Percentiles rank a stretch among this genome's conserved stretches.
Conservation (phyloP, 37 sponge, comb jelly and placozoan genomes). For the Aplysina aerophoba region DNA sequence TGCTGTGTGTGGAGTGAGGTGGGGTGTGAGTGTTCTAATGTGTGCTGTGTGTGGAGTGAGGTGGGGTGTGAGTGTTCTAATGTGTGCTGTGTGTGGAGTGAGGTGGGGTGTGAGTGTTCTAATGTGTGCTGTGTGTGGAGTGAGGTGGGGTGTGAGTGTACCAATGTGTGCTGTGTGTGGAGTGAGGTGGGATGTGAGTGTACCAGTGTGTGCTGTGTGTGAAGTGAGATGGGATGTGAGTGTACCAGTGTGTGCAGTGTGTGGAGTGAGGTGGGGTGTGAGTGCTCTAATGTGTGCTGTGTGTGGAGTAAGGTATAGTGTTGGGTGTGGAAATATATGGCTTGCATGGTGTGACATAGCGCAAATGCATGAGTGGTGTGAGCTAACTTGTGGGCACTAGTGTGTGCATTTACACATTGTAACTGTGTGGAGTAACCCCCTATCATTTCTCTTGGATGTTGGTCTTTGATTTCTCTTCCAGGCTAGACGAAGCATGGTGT, state of each 20-base stretch:
- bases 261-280: background rate
- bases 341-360: too few relatives aligned
- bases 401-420: background rate
- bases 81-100: too few relatives aligned
- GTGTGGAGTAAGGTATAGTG: too few relatives aligned
- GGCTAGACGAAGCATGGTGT: constrained; percentile 88
- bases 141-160: constrained; percentile 5
- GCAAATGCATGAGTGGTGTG: too few relatives aligned
- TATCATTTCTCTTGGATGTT: background rate
- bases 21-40: too few relatives aligned
- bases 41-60: too few relatives aligned
- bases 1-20: too few relatives aligned
- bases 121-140: background rate
- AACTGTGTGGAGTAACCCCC: too few relatives aligned
- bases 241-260: background rate
- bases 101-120: background rate
- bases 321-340: too few relatives aligned
- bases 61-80: too few relatives aligned
- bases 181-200: background rate
- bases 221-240: background rate
- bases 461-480: constrained; percentile 9
- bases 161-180: background rate
- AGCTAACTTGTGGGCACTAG: background rate
- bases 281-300: background rate
- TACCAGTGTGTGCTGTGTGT: background rate